Base-by-base conservation (phyloP, 2,113 vertebrate species). In the Bambusicola thoracicus region DNA sequence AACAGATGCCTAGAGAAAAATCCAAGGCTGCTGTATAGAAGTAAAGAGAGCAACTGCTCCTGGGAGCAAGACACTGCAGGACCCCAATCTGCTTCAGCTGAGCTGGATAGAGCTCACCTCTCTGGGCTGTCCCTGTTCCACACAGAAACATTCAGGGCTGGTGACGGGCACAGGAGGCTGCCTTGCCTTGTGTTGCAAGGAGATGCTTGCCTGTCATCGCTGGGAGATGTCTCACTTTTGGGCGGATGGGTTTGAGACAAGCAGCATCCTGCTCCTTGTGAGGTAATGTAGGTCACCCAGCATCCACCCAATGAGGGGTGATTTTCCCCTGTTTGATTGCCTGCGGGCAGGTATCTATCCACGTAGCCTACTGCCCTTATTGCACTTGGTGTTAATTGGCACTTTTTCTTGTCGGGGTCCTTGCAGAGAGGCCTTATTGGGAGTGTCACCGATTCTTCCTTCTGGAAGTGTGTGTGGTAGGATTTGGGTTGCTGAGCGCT, bases 251-350 rank as follows among this genome's bases (percentile, higher is more conserved):
- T 55, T 14, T 59, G 53, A 85, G 92, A 78, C 95, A 96, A 93
- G 96, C 73, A 94, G 80, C 61, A 85, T 95, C 96, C 80, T 96
- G 96, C 80, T 95, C 73, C 49, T 92, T 77, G 78, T 96, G 95
- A 96, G 73, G 95, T 96, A 96, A 96, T 90, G 81, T 90, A 92
- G 88, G 92, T 96, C 93, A 93, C 73, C 82, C 73, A 81, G 85
- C 88, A 93, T 85, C 61, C 73, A 67, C 88, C 82, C 82, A 49
- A 77, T 61, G 43, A 73, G 92, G 89, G 83, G 83, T 74, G 48
- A 89, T 89, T 90, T 86, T 94, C 73, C 89, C n/a, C 81, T 2
- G 6, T 66, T 49, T 90, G 56, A 59, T 83, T 85, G 82, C 92
- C 77, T 0, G 0, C 24, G 61, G 95, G 83, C 91, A 81, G 81